Evolutionary conservation across 2,888 invertebrate genomes (phyloP), one percentile per base, ranked within the genome.

Genomic region (Teinopalpus imperialis): DNA sequence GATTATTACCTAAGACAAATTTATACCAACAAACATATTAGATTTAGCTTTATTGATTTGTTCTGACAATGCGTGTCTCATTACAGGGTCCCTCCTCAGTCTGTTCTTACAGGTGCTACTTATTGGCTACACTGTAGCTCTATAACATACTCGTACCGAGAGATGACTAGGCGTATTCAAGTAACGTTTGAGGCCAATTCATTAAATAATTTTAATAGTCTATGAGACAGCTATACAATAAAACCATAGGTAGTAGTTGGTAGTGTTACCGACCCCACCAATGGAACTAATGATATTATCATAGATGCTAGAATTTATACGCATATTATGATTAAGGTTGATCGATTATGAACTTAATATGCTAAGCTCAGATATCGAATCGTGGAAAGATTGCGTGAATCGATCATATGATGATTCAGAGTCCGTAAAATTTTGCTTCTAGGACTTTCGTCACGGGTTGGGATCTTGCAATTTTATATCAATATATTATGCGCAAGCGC

Each of bases 241-340:
- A 40, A 30, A 42, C 2, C 10, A 12, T 3, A n/a, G n/a, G n/a
- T 16, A 27, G 13, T 1, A 27, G 16, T 21, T 20, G 2, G 8
- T 32, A 32, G 21, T 4, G 43, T 36, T 31, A 12, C n/a, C 30
- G 23, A 36, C 29, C 36, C 3, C 23, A 7, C 14, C 29, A n/a
- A 30, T 36, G 43, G 36, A 43, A 43, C 43, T 43, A 43, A 43
- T 27, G 29, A 24, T 16, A 12, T 43, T 43, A 35, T 35, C 37
- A 9, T n/a, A 9, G 29, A 24, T 18, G 30, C 43, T 37, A 37
- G 36, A 7, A 12, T 43, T 37, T 37, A 31, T 13, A 43, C 24
- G 23, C 30, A n/a, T 3, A 12, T 43, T 10, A 43, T 14, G 14
- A 18, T 20, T 14, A 30, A 6, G 20, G 3, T 8, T 24, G 9